These are phyloP conservation scores for Climacteris rufus DNA, from an alignment of 2,113 vertebrate genomes.

Conservation along the genomic window DNA sequence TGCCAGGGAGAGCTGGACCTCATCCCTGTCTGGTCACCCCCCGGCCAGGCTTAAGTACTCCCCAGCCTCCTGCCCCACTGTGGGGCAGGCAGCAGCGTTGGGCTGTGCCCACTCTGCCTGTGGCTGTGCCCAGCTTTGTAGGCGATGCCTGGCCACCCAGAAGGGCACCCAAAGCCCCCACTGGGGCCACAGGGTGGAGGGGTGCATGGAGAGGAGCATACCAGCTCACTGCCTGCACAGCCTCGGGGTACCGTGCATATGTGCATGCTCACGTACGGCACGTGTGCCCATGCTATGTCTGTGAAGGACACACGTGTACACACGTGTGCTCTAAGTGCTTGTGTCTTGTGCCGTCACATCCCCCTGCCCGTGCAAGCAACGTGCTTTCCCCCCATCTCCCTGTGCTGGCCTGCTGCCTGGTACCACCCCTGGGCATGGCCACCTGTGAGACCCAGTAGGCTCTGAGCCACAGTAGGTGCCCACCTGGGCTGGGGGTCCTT, in stretches of 20 bases:
- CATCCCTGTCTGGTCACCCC: not conserved
- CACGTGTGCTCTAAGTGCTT: constrained; percentile 27
- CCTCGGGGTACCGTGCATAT: accelerated
- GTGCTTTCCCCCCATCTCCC: not conserved
- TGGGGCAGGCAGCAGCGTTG: not conserved
- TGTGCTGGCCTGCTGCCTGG: not conserved
- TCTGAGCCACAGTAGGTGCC: not conserved
- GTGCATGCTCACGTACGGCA: not conserved
- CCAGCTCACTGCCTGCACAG: not conserved
- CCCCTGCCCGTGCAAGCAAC: not conserved
- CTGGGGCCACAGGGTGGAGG: not conserved
- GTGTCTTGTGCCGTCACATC: not conserved
- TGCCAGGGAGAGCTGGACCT: not conserved
- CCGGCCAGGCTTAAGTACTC: not conserved
- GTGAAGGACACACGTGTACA: not conserved
- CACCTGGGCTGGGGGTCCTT: not conserved
- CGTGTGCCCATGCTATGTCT: not conserved
- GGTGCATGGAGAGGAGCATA: not conserved
- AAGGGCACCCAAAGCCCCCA: not conserved
- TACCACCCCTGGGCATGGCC: not conserved
- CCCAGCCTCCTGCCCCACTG: not conserved
- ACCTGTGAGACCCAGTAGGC: not conserved
- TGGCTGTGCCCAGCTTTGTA: not conserved
- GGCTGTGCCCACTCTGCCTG: not conserved
- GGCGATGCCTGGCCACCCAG: not conserved